Base-by-base conservation (phyloP, 2,797 vertebrate genomes). In the Sebastes alutus region DNA sequence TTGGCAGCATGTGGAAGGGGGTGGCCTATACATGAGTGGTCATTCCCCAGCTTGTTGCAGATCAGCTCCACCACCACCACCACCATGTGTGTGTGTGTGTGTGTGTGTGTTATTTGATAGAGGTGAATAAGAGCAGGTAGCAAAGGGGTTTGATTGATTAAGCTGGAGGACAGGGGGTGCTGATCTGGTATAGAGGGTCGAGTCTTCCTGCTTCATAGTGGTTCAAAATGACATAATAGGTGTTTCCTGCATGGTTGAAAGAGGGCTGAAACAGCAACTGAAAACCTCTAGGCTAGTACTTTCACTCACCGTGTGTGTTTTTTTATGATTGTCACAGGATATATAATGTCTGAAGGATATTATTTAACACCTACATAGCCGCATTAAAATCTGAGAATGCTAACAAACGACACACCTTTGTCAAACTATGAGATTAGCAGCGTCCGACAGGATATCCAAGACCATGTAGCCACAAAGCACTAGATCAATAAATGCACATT, bases 31-130 rank as follows among this genome's bases (percentile, higher is more conserved):
- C 49, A 82, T 67, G 7, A 49, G 49, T 62, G 78, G 76, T 81
- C 85, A 76, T 77, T 72, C 63, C 76, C 35, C 49, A 25, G 83
- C 61, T 76, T 63, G 38, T 65, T 27, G 69, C 63, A 67, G 78
- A 63, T 68, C 64, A 88, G 80, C 75, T 78, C 73, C 72, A 62
- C 11, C 29, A 62, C 11, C 29, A 58, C 32, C 23, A 46, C 38
- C 38, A 42, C 25, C 25, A 25, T 25, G 30, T 7, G 42, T 62
- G 63, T 67, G 14, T 49, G 8, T 69, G 27, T 8, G 46, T 63
- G 63, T 61, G 14, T 49, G 8, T 69, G 27, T 65, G 38, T 73
- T 25, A 71, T 55, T 32, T 18, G 46, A 64, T 71, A 46, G n/a
- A 62, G 23, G 13, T 27, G 18, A 59, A 74, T 20, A 33, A 6